phyloP scores from a whole-genome alignment of 2,113 vertebrate species.

The Stigmatopora argus region DNA sequence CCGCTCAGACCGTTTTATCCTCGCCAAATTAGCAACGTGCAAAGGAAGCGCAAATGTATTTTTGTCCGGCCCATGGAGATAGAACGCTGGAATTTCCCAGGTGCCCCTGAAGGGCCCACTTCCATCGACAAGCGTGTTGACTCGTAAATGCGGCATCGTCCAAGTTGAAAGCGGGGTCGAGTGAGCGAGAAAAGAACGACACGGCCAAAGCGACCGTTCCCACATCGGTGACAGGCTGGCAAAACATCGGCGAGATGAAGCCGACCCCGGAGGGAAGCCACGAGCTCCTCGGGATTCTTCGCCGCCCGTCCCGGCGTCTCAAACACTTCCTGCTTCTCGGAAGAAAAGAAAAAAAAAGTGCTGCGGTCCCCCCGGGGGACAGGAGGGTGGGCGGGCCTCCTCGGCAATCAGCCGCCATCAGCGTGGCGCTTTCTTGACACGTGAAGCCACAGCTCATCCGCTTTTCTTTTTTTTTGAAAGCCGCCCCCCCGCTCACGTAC shows the following conservation, averaged over 20 bases:
- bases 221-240: conserved; percentile 52
- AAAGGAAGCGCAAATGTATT: too few species aligned
- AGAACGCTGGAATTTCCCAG: too few species aligned
- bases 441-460: conserved; percentile 48
- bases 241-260: conserved; percentile 58
- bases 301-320: conserved; percentile 45
- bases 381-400: conserved; percentile 25
- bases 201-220: conserved; percentile 32
- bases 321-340: conserved; percentile 51
- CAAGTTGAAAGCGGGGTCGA: background rate
- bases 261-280: conserved; percentile 45
- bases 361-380: conserved; percentile 39
- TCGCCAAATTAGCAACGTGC: too few species aligned
- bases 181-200: background rate
- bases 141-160: background rate
- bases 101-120: too few species aligned
- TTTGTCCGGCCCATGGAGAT: too few species aligned
- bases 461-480: conserved; percentile 1
- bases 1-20: too few species aligned
- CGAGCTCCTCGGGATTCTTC: conserved; percentile 48
- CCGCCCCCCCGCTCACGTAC: conserved; percentile 9
- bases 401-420: conserved; percentile 36
- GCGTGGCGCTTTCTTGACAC: conserved; percentile 36
- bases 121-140: background rate
- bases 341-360: conserved; percentile 28